A percentile compares a stretch with the other conserved stretches of the same genome.
Evolutionary conservation across 2,113 vertebrate species (phyloP).

Genomic region (Notechis scutatus): DNA sequence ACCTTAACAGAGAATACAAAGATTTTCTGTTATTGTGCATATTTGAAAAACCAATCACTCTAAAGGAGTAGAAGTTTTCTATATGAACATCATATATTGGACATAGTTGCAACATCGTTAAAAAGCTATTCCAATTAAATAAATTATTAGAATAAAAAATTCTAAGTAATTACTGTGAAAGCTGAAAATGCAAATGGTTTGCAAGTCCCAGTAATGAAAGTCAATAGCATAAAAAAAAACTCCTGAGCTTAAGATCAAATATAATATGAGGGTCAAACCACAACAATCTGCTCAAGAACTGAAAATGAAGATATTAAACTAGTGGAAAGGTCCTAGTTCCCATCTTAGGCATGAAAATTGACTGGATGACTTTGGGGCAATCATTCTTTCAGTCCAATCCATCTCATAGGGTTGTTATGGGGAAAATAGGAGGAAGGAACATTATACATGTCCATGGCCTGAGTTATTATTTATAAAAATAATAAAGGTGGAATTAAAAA

Average conservation of each 20-base stretch:
- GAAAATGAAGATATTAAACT: background rate
- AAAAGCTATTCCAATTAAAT: background rate
- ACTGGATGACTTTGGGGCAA: background rate
- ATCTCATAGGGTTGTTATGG: background rate
- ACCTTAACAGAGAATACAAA: constrained; percentile 74
- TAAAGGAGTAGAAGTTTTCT: background rate
- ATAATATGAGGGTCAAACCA: background rate
- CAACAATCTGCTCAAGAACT: background rate
- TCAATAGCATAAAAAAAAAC: background rate
- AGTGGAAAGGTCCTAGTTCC: background rate
- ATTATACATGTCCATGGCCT: background rate
- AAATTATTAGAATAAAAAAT: background rate
- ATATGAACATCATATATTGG: background rate
- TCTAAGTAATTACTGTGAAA: background rate
- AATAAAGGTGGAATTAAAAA: background rate
- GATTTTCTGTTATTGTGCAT: background rate
- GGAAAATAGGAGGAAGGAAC: background rate
- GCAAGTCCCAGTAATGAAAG: background rate
- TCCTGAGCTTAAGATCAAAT: background rate
- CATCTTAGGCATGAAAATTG: background rate
- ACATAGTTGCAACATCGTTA: background rate
- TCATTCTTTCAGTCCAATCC: background rate
- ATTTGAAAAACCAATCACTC: constrained; percentile 28
- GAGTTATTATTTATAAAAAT: background rate
- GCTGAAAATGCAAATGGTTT: background rate